Base-by-base conservation (phyloP, 2,113 vertebrate genomes). In the Triplophysa dalaica region DNA sequence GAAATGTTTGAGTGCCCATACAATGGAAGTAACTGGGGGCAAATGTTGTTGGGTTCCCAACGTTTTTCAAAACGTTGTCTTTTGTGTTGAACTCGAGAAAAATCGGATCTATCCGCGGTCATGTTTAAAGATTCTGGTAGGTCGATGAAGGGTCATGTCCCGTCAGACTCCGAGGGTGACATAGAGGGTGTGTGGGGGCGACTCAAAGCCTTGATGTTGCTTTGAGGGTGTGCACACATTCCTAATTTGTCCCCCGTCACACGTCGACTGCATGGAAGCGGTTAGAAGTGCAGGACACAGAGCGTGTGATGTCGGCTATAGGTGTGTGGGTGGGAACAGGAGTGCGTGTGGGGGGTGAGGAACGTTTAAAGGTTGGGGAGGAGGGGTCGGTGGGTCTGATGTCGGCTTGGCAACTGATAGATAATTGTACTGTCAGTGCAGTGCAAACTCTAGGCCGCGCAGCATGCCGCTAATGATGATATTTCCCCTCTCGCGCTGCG, bases 231-330 rank as follows among this genome's bases (percentile, higher is more conserved):
- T 84, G 74, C 63, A 64, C 48, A 21, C 60, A 79, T 77, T 67
- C 72, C 41, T 85, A 89, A 92, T 92, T 92, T 91, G 90, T 92
- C 88, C 86, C 86, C 86, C 87, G 74, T 89, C 90, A 89, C 89
- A 91, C 82, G n/a, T 87, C 88, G 88, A 88, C 91, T 88, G 89
- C 89, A 87, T 87, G 85, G 87, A 92, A 88, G 90, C 87, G 88
- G 91, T 91, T 91, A 87, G 83, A 66, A 83, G 75, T 75, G 43
- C 64, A 58, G 65, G 65, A 38, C 78, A 50, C 24, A 61, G 73
- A 62, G 54, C 33, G 50, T 58, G 72, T 82, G 72, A 81, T 75
- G 70, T 85, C 60, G 41, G 75, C 24, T 75, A 75, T 75, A 75
- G 70, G 75, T 85, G 84, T 81, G 75, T 75, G 77, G 79, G 77